Percentiles rank a stretch among this genome's conserved stretches.
These are phyloP conservation scores for Anthonomus grandis DNA, from an alignment of 1,140 invertebrate species.

Conservation along the genomic window DNA sequence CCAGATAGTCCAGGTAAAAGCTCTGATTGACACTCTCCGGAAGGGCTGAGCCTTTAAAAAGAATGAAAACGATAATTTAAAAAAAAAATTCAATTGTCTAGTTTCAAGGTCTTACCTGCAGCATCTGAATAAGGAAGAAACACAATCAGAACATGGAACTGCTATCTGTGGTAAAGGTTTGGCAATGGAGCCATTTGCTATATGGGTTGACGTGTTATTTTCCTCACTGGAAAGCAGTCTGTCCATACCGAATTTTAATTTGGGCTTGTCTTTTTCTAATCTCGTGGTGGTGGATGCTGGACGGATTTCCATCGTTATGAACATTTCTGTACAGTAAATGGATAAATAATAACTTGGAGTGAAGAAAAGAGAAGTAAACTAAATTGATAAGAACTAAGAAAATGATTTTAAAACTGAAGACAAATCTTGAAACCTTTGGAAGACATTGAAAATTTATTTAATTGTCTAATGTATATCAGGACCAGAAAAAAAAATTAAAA, in stretches of 20 bases:
- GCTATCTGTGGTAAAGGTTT: constrained; percentile 33
- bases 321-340: not conserved
- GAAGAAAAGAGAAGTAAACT: not conserved
- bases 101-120: constrained; percentile 43
- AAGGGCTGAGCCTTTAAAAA: constrained; percentile 8
- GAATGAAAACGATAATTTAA: constrained; percentile 1
- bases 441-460: too few relatives aligned
- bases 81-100: too few relatives aligned
- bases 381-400: not conserved
- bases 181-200: constrained; percentile 7
- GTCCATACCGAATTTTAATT: constrained; percentile 50
- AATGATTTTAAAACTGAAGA: too few relatives aligned
- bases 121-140: constrained; percentile 49
- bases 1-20: constrained; percentile 22
- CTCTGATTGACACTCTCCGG: constrained; percentile 23
- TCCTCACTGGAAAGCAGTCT: constrained; percentile 39
- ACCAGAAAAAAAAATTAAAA: too few relatives aligned
- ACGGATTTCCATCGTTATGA: constrained; percentile 5
- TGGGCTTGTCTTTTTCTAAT: constrained; percentile 34
- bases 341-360: not conserved
- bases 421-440: too few relatives aligned
- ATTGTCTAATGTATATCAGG: too few relatives aligned
- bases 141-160: constrained; percentile 50
- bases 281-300: constrained; percentile 1
- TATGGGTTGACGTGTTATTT: not conserved